phyloP scores from a whole-genome alignment of 2,113 vertebrate genomes.

The Stercorarius parasiticus region DNA sequence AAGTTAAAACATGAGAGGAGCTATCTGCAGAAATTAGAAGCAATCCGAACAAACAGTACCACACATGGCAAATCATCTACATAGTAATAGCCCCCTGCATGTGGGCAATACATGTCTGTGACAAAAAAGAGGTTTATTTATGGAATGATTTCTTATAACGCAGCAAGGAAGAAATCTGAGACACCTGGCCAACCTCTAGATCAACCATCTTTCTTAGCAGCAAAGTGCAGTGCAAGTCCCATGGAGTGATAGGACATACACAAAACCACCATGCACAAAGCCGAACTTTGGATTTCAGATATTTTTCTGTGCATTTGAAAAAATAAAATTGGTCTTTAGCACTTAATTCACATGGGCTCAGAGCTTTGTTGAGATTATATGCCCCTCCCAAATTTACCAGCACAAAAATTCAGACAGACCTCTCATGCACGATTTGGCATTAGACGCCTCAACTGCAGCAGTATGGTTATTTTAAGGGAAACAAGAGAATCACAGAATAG shows the following conservation, averaged over 20 bases:
- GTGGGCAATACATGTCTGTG: neutral
- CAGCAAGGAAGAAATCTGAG: neutral
- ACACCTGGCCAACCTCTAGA: neutral
- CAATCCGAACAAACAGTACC: neutral
- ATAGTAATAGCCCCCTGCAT: neutral
- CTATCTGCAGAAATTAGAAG: neutral
- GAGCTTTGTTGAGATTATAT: neutral
- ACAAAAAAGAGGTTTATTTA: neutral
- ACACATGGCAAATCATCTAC: neutral
- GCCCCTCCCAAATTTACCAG: neutral
- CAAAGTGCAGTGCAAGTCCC: neutral
- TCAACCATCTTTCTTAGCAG: neutral
- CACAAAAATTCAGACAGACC: neutral
- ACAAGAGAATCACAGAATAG: neutral
- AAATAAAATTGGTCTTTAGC: neutral
- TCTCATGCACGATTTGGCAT: neutral
- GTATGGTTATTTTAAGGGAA: neutral
- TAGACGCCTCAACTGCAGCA: neutral
- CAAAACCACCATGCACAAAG: neutral
- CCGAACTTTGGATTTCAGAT: neutral
- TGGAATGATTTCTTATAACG: neutral
- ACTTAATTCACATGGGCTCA: neutral
- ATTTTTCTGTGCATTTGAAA: neutral
- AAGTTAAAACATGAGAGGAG: neutral
- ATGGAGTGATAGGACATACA: neutral